Conservation (phyloP, 2,888 invertebrate genomes). For the Glaucopsyche alexis region DNA sequence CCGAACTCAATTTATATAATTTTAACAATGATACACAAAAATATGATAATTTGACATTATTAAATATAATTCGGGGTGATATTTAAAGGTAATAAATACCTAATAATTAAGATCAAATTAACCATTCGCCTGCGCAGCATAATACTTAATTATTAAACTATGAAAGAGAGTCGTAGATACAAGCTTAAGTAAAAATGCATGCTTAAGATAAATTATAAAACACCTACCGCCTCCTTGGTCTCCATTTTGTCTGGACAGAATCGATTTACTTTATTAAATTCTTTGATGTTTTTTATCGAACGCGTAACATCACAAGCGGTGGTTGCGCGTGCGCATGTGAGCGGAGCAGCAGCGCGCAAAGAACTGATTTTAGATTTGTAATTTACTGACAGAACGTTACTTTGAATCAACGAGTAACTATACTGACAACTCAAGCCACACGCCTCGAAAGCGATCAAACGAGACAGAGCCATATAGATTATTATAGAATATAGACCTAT, state of each 20-base stretch:
- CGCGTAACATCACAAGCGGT: conserved; percentile 35
- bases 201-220: background rate
- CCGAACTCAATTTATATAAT: background rate
- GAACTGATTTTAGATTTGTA: conserved; percentile 43
- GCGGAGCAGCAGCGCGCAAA: conserved; percentile 53
- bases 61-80: background rate
- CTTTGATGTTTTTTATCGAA: conserved; percentile 30
- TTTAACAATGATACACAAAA: background rate
- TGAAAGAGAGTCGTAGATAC: too few relatives aligned
- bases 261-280: background rate
- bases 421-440: conserved; percentile 1
- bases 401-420: conserved; percentile 14
- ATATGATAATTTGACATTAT: background rate
- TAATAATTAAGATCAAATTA: background rate
- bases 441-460: conserved; percentile 9
- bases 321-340: conserved; percentile 48
- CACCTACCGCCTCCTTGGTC: conserved; percentile 30
- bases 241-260: conserved; percentile 30
- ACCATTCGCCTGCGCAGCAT: conserved; percentile 6
- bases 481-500: background rate
- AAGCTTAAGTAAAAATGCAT: background rate
- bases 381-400: conserved; percentile 28
- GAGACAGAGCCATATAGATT: background rate
- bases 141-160: background rate
- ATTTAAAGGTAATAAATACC: background rate